These are phyloP conservation scores for Drosophila ercepeae DNA, from an alignment of 1,140 invertebrate species.

Conservation along the genomic window DNA sequence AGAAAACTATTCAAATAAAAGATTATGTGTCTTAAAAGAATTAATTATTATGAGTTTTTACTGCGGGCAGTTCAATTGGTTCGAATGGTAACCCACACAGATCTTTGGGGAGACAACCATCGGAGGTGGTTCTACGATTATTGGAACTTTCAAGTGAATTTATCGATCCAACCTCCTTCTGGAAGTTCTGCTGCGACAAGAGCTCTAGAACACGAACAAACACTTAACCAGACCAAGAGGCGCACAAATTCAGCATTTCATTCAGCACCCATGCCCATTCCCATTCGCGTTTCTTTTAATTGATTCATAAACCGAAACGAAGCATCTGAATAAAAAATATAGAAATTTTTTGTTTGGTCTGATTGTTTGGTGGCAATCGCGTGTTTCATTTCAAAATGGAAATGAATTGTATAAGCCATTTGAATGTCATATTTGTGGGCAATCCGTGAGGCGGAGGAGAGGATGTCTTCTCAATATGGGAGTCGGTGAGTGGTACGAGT, in stretches of 20 bases:
- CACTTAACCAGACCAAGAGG: conserved; percentile 47
- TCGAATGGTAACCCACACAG: conserved; percentile 49
- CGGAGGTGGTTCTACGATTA: conserved; percentile 38
- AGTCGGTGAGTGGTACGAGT: conserved; percentile 50
- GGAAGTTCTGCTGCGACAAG: conserved; percentile 39
- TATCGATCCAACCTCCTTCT: conserved; percentile 40
- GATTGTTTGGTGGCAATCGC: conserved; percentile 45
- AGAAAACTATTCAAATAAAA: conserved; percentile 78
- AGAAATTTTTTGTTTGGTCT: conserved; percentile 19
- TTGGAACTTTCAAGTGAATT: conserved; percentile 1
- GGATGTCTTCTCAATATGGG: conserved; percentile 51
- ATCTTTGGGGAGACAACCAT: conserved; percentile 1
- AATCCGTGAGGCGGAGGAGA: neutral
- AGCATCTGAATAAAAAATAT: conserved; percentile 13
- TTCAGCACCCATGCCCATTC: conserved; percentile 49
- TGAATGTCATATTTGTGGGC: conserved; percentile 31
- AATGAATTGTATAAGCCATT: conserved; percentile 19
- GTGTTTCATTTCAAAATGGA: conserved; percentile 49
- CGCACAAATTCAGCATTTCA: conserved; percentile 59
- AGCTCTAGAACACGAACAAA: conserved; percentile 67
- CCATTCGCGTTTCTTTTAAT: conserved; percentile 57
- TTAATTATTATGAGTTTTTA: conserved; percentile 66
- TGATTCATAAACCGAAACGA: conserved; percentile 65
- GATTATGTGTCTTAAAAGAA: conserved; percentile 81
- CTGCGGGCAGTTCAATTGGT: conserved; percentile 32